phyloP scores from a whole-genome alignment of 2,888 invertebrate species.

The Scaptomyza caliginosa region DNA sequence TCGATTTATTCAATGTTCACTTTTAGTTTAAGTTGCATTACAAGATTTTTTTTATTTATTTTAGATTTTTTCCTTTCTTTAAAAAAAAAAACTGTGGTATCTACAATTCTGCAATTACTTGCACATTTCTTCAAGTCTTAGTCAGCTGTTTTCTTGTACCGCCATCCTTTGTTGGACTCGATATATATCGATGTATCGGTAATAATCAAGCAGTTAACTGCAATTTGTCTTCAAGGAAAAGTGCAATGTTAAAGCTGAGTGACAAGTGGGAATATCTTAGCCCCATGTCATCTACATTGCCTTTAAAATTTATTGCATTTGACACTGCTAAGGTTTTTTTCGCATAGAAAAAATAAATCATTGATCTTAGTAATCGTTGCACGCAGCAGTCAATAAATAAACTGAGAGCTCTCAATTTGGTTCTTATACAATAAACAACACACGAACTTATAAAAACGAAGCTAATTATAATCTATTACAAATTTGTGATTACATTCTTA shows the following conservation, averaged over 20 bases:
- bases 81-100: too few relatives aligned
- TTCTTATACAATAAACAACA: not conserved
- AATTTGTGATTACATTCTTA: conserved; percentile 2
- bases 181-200: not conserved
- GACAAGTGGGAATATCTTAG: too few relatives aligned
- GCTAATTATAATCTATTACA: conserved; percentile 1
- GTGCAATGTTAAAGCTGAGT: not conserved
- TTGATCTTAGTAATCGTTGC: not conserved
- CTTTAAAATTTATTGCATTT: not conserved
- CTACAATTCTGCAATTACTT: too few relatives aligned
- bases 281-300: not conserved
- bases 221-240: not conserved
- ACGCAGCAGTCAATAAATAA: not conserved
- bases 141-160: not conserved
- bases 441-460: not conserved
- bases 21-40: too few relatives aligned
- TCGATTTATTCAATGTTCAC: too few relatives aligned
- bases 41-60: too few relatives aligned
- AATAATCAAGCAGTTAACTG: not conserved
- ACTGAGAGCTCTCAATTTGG: not conserved
- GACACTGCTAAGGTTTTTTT: not conserved
- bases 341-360: not conserved
- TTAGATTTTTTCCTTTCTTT: too few relatives aligned
- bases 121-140: not conserved
- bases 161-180: not conserved